Evolutionary conservation across 2,888 invertebrate genomes (phyloP).

Genomic region (Cynaeus angustus): DNA sequence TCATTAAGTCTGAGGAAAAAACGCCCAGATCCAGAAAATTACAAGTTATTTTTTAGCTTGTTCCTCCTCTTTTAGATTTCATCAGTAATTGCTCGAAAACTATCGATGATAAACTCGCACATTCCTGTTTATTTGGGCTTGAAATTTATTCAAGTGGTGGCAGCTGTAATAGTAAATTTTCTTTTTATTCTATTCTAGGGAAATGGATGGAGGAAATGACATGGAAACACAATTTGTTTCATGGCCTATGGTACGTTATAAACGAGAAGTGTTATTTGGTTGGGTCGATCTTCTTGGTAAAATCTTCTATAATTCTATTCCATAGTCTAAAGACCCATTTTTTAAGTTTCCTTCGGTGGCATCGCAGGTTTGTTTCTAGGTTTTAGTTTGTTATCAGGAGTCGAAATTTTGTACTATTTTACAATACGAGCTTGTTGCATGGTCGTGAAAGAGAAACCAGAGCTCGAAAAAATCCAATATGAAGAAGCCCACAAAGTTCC

Average conservation of each 20-base stretch:
- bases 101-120: too few relatives aligned
- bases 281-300: slow-evolving; percentile 87
- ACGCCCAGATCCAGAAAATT: too few relatives aligned
- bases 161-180: too few relatives aligned
- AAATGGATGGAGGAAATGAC: slow-evolving; percentile 3
- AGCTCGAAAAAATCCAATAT: slow-evolving; percentile 72
- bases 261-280: slow-evolving; percentile 87
- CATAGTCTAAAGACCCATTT: slow-evolving; percentile 2
- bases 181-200: too few relatives aligned
- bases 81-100: too few relatives aligned
- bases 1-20: too few relatives aligned
- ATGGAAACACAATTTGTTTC: slow-evolving; percentile 82
- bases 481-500: slow-evolving; percentile 65
- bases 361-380: slow-evolving; percentile 82
- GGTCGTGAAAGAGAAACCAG: slow-evolving; percentile 73
- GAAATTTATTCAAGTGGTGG: too few relatives aligned
- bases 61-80: too few relatives aligned
- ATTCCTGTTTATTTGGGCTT: too few relatives aligned
- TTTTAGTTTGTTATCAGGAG: slow-evolving; percentile 84
- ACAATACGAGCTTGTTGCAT: slow-evolving; percentile 81
- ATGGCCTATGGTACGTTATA: slow-evolving; percentile 86
- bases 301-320: slow-evolving; percentile 51
- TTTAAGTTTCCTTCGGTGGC: slow-evolving; percentile 78
- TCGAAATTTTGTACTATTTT: slow-evolving; percentile 86
- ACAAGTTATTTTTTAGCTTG: too few relatives aligned